These are phyloP conservation scores for Myiozetetes cayanensis DNA, from an alignment of 2,113 vertebrate genomes.

Conservation along the genomic window DNA sequence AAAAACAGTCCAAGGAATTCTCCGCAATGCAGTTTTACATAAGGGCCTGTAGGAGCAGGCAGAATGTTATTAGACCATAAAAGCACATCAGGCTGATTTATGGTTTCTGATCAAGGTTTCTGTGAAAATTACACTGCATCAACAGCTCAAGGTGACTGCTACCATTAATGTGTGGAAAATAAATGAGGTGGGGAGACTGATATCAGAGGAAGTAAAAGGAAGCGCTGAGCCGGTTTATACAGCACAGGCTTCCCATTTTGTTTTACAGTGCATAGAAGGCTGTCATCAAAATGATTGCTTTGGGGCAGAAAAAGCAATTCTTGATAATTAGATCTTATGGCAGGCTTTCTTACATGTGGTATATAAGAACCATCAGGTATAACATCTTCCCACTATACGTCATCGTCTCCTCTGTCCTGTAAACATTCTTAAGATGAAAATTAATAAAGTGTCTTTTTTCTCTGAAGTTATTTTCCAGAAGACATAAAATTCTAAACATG, in stretches of 20 bases:
- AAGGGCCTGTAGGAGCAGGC: constrained; percentile 79
- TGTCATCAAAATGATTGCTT: constrained; percentile 81
- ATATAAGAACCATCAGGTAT: constrained; percentile 61
- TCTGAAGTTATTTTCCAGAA: constrained; percentile 19
- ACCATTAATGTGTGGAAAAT: constrained; percentile 84
- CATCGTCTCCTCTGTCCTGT: constrained; percentile 31
- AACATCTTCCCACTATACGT: constrained; percentile 21
- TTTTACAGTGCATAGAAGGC: constrained; percentile 78
- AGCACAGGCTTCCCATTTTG: constrained; percentile 77
- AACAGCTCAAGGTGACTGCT: constrained; percentile 86
- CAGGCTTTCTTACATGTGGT: constrained; percentile 64
- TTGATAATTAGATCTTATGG: constrained; percentile 81
- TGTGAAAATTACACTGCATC: constrained; percentile 86
- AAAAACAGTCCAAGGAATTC: constrained; percentile 54
- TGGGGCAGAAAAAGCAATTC: constrained; percentile 81
- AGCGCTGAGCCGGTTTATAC: constrained; percentile 73
- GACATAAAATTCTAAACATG: not conserved
- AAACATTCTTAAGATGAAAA: constrained; percentile 38
- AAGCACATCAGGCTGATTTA: constrained; percentile 87
- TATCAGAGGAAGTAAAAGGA: constrained; percentile 74
- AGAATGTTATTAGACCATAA: constrained; percentile 85
- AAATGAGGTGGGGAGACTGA: constrained; percentile 79
- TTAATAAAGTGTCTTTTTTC: not conserved
- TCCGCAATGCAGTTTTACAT: constrained; percentile 80
- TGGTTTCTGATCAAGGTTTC: constrained; percentile 88